Evolutionary conservation across 2,888 invertebrate genomes (phyloP).

Genomic region (Trilocha varians): DNA sequence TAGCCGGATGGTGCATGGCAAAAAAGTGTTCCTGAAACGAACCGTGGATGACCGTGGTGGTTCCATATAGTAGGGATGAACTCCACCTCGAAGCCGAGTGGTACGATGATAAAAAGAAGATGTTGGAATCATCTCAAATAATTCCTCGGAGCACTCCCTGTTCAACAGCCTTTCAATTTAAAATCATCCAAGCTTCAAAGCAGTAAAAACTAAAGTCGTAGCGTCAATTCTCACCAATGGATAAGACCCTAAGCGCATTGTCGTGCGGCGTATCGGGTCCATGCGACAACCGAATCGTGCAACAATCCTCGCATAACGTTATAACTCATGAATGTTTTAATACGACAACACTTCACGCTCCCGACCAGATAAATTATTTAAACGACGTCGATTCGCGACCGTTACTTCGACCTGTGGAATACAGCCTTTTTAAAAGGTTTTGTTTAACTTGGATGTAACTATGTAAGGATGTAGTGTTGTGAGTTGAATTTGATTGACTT

Average conservation of each 20-base stretch:
- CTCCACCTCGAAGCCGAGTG: too few species aligned
- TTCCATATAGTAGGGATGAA: too few species aligned
- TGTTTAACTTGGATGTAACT: too few species aligned
- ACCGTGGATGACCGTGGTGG: too few species aligned
- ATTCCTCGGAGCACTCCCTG: too few species aligned
- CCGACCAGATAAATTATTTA: slow-evolving; percentile 22
- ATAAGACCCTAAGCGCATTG: slow-evolving; percentile 13
- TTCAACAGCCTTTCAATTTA: too few species aligned
- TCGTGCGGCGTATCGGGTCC: slow-evolving; percentile 21
- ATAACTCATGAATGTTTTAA: slow-evolving; percentile 42
- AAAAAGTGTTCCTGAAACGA: too few species aligned
- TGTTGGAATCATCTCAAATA: too few species aligned
- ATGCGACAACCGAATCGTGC: slow-evolving; percentile 27
- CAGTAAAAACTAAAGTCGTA: slow-evolving; percentile 1
- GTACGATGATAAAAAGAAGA: too few species aligned
- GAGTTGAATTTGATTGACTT: too few species aligned
- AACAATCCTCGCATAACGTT: slow-evolving; percentile 28
- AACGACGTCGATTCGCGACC: slow-evolving; percentile 9
- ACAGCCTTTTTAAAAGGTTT: background rate
- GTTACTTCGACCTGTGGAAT: background rate
- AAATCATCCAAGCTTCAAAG: background rate
- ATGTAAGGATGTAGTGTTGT: too few species aligned
- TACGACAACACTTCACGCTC: slow-evolving; percentile 16
- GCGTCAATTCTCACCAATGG: slow-evolving; percentile 1
- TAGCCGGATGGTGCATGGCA: too few species aligned